Evolutionary conservation across 2,113 vertebrate genomes (phyloP).

Genomic region (Ginglymostoma cirratum): DNA sequence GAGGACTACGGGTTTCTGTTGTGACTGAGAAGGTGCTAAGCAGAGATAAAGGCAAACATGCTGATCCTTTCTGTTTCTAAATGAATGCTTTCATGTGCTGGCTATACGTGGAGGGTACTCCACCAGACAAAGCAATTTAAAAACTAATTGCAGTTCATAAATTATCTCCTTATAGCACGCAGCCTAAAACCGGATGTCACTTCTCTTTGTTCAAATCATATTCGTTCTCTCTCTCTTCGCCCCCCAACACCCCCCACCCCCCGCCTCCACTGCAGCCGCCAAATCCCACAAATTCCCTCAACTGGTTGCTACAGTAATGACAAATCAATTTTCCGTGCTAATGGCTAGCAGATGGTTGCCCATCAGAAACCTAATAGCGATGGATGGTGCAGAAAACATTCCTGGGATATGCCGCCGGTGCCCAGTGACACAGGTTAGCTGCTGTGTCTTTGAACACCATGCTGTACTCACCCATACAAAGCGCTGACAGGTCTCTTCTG

Average conservation of each 20-base stretch:
- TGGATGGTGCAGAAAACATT: not conserved
- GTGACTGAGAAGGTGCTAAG: conserved; percentile 4
- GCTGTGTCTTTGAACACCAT: not conserved
- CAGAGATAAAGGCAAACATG: conserved; percentile 24
- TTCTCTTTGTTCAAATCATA: conserved; percentile 18
- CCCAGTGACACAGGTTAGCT: not conserved
- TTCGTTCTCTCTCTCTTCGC: not conserved
- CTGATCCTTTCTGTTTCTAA: conserved; percentile 24
- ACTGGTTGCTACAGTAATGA: not conserved
- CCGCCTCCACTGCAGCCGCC: too few species aligned
- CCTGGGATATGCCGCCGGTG: not conserved
- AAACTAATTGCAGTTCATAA: conserved; percentile 29
- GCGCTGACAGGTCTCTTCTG: conserved; percentile 85
- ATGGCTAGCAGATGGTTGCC: not conserved
- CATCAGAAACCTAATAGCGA: not conserved
- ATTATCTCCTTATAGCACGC: not conserved
- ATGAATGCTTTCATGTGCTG: conserved; percentile 32
- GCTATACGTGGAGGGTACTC: not conserved
- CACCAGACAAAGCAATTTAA: conserved; percentile 27
- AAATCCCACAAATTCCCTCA: not conserved
- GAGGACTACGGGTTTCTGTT: not conserved
- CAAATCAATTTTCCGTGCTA: not conserved
- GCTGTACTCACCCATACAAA: conserved; percentile 74
- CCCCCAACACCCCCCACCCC: too few species aligned
- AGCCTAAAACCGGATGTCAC: not conserved